A percentile compares a stretch with the other conserved stretches of the same genome.
phyloP scores from a whole-genome alignment of 2,888 invertebrate species.

The Temnothorax ravouxi region DNA sequence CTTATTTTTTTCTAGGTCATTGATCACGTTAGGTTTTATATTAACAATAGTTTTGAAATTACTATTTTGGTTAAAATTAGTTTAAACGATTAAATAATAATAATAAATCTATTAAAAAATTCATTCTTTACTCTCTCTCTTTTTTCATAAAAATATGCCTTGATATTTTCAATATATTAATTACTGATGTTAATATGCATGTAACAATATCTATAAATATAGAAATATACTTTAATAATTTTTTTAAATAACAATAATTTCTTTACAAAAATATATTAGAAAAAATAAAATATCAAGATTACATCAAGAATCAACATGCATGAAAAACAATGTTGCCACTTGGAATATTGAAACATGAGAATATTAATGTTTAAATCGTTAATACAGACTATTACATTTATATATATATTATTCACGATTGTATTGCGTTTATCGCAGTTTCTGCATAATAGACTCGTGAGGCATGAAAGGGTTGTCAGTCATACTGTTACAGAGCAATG shows the following conservation, averaged over 20 bases:
- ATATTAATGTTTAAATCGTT: not conserved
- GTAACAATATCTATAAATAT: too few relatives aligned
- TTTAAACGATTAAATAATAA: slow-evolving; percentile 5
- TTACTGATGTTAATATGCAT: not conserved
- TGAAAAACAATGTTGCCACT: not conserved
- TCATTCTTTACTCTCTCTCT: not conserved
- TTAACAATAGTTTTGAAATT: not conserved
- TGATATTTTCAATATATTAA: not conserved
- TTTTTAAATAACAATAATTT: not conserved
- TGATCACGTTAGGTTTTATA: not conserved
- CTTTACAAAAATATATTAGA: not conserved
- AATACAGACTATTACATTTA: not conserved
- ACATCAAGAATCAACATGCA: not conserved
- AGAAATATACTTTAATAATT: not conserved
- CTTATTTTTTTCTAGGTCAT: not conserved
- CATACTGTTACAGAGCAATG: not conserved
- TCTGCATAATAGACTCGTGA: not conserved
- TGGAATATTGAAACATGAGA: not conserved
- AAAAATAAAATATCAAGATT: not conserved
- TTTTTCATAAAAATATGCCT: not conserved
- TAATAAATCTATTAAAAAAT: not conserved
- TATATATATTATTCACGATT: not conserved
- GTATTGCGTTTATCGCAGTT: not conserved
- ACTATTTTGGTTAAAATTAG: not conserved
- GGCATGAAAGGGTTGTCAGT: slow-evolving; percentile 1